Evolutionary conservation across 1,140 invertebrate genomes (phyloP).

Genomic region (Drosophila lini): DNA sequence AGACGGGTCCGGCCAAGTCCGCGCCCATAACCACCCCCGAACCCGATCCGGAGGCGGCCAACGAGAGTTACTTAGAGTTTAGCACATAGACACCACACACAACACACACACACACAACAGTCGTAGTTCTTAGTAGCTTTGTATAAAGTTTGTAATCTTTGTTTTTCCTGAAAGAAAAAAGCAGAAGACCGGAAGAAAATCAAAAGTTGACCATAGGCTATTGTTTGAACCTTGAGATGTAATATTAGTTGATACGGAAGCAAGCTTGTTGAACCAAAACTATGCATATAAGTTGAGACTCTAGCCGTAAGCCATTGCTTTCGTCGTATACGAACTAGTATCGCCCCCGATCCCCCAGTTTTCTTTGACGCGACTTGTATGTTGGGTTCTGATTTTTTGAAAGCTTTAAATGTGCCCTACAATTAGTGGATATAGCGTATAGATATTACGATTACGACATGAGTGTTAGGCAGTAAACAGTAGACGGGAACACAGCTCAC

Average conservation of each 20-base stretch:
- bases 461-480: slow-evolving; percentile 20
- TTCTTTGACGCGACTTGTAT: slow-evolving; percentile 27
- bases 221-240: slow-evolving; percentile 45
- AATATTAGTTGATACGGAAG: slow-evolving; percentile 47
- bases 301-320: slow-evolving; percentile 40
- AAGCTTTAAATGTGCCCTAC: slow-evolving; percentile 84
- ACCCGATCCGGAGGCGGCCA: slow-evolving; percentile 61
- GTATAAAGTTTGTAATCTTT: slow-evolving; percentile 69
- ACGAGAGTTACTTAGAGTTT: slow-evolving; percentile 75
- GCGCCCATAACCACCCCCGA: slow-evolving; percentile 39
- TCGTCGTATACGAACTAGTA: slow-evolving; percentile 19
- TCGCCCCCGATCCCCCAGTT: neutral
- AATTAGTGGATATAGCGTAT: slow-evolving; percentile 27
- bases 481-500: slow-evolving; percentile 3
- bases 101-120: slow-evolving; percentile 19
- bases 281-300: slow-evolving; percentile 63
- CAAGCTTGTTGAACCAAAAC: slow-evolving; percentile 81
- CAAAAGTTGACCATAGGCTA: slow-evolving; percentile 66
- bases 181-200: slow-evolving; percentile 27
- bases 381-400: slow-evolving; percentile 63
- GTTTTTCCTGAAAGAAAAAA: slow-evolving; percentile 2
- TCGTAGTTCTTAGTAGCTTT: slow-evolving; percentile 64
- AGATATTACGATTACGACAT: slow-evolving; percentile 7
- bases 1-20: slow-evolving; percentile 57
- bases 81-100: slow-evolving; percentile 55